These are phyloP conservation scores for Heteractis magnifica DNA, from an alignment of 92 coral and sea anemone genomes.

Conservation along the genomic window DNA sequence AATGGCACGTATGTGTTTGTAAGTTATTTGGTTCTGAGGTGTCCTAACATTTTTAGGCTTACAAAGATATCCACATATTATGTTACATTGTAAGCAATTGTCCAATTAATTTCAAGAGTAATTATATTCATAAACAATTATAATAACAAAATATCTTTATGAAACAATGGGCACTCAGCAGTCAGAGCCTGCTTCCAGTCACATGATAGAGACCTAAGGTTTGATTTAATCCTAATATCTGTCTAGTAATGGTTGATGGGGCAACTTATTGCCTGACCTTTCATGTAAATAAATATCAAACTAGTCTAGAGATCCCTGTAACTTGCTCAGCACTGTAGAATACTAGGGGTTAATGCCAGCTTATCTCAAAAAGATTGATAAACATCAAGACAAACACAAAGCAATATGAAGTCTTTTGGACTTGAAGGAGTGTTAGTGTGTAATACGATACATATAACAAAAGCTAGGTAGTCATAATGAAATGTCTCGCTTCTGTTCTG, in stretches of 20 bases:
- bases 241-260: conserved; percentile 4
- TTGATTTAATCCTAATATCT: neutral
- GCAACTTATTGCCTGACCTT: neutral
- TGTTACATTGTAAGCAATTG: neutral
- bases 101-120: neutral
- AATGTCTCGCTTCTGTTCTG: neutral
- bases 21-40: neutral
- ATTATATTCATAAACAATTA: neutral
- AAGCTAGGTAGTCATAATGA: neutral
- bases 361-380: neutral
- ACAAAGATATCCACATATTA: neutral
- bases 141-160: neutral
- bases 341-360: neutral
- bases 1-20: neutral
- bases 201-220: neutral
- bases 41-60: neutral
- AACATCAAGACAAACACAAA: conserved; percentile 1
- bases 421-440: neutral
- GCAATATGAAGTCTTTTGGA: neutral
- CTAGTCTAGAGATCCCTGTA: neutral
- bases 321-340: neutral
- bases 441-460: conserved; percentile 17
- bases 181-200: no score
- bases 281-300: neutral
- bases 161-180: neutral